Conservation (phyloP, 2,797 vertebrate species). For the Typhlichthys eigenmanni region DNA sequence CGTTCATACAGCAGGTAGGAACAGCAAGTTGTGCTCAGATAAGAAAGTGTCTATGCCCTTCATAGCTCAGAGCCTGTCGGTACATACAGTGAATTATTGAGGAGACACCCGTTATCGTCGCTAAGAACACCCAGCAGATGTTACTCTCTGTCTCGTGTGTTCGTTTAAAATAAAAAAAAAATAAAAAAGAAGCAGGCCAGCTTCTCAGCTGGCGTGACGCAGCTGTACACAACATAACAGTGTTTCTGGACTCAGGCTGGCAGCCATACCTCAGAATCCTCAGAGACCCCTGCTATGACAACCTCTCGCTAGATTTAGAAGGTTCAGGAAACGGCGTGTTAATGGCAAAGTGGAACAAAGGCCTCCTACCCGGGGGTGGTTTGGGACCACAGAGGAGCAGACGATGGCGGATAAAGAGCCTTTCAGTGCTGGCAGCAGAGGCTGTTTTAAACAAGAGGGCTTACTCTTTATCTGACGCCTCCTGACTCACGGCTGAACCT, state of each 20-base stretch:
- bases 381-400: conserved; percentile 29
- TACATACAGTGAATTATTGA: conserved; percentile 68
- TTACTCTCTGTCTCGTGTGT: conserved; percentile 47
- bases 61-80: conserved; percentile 47
- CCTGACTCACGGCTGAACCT: conserved; percentile 20
- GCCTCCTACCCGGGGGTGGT: conserved; percentile 13
- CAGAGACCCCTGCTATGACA: conserved; percentile 30
- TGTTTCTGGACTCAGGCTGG: conserved; percentile 21
- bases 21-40: conserved; percentile 31
- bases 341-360: conserved; percentile 45
- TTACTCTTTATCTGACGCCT: conserved; percentile 33
- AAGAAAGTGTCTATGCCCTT: conserved; percentile 43
- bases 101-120: conserved; percentile 56
- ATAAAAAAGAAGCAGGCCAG: conserved; percentile 29
- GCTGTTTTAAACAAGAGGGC: conserved; percentile 34
- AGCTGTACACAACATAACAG: conserved; percentile 51
- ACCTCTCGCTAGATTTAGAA: conserved; percentile 15
- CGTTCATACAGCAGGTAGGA: conserved; percentile 32
- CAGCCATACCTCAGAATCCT: conserved; percentile 36
- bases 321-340: conserved; percentile 41
- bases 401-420: conserved; percentile 33
- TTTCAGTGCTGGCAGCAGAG: conserved; percentile 28
- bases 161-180: not conserved
- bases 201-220: conserved; percentile 24
- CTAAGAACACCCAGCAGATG: conserved; percentile 55